Evolutionary conservation across 1,140 invertebrate species (phyloP), one percentile per base, ranked within the genome.

Genomic region (Tetragonula clypearis): DNA sequence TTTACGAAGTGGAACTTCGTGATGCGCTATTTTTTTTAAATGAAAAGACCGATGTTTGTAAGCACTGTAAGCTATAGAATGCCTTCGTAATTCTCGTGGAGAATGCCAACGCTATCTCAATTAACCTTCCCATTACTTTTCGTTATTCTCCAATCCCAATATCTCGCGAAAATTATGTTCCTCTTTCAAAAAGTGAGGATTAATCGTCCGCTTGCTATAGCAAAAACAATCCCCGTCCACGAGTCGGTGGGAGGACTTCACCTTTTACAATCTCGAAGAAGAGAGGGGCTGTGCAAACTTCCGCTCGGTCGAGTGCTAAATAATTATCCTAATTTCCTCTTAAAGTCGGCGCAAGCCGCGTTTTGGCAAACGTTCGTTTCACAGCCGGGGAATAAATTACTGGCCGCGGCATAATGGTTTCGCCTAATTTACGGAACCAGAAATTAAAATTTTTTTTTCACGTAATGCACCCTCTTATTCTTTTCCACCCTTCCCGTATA

Each of bases 391-490:
- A 58, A 79, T 81, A 85, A 87, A 85, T 87, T 85, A 79, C 74
- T 14, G 68, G 41, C 26, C 15, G 23, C 30, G 58, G 79, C 23
- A 79, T 86, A 86, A 87, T 83, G 86, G 79, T 76, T 68, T 53
- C 17, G 26, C 41, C 66, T 84, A 89, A 87, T 86, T 79, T 89
- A 82, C 82, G 82, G 55, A 23, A 66, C 71, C 11, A 85, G 81
- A 79, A 90, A 82, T 78, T 79, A 88, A 90, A 56, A 81, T 88
- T 88, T 86, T 88, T 84, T 23, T 49, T 49, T 49, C 41, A 49
- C 41, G 41, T 49, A 49, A 12, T 69, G 11, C 11, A 41, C 26
- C n/a, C 0, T 14, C 15, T 12, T 30, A 3, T 1, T 19, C 74
- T 11, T 30, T 49, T 14, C 21, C 14, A 15, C 19, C 60, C 21